Evolutionary conservation across 1,140 invertebrate species (phyloP).

Genomic region (Akabosia matsudoensis): DNA sequence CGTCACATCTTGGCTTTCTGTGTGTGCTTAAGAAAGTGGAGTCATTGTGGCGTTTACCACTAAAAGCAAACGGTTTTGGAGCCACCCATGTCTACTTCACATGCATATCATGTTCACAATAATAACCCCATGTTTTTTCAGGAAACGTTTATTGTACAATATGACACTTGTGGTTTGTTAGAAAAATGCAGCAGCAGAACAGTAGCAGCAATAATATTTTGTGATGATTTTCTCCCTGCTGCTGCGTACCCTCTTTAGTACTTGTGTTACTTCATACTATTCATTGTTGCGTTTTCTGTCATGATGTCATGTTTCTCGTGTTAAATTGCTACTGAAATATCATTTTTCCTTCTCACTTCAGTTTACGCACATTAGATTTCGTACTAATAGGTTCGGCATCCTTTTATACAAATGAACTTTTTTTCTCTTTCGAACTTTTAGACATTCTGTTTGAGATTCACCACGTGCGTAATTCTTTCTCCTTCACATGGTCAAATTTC

Average conservation of each 20-base stretch:
- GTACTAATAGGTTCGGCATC: too few species aligned
- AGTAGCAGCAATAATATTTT: too few species aligned
- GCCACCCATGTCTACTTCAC: background rate
- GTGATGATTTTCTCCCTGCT: background rate
- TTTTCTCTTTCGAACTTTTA: too few species aligned
- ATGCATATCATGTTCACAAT: background rate
- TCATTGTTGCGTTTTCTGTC: background rate
- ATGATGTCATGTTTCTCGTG: background rate
- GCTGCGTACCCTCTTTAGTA: background rate
- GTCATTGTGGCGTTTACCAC: background rate
- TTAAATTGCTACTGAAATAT: background rate
- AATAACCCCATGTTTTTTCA: background rate
- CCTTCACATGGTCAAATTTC: too few species aligned
- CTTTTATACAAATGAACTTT: too few species aligned
- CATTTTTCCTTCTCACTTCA: background rate
- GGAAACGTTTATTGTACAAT: background rate
- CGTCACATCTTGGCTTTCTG: slow-evolving; percentile 2
- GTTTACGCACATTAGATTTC: background rate
- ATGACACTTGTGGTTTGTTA: too few species aligned
- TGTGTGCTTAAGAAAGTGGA: background rate
- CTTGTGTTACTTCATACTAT: too few species aligned
- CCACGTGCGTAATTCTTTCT: too few species aligned
- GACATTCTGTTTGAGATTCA: too few species aligned
- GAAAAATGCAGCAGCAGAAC: too few species aligned
- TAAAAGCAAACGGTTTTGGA: background rate